phyloP scores from a whole-genome alignment of 2,797 vertebrate genomes.

The Hippoglossus hippoglossus region DNA sequence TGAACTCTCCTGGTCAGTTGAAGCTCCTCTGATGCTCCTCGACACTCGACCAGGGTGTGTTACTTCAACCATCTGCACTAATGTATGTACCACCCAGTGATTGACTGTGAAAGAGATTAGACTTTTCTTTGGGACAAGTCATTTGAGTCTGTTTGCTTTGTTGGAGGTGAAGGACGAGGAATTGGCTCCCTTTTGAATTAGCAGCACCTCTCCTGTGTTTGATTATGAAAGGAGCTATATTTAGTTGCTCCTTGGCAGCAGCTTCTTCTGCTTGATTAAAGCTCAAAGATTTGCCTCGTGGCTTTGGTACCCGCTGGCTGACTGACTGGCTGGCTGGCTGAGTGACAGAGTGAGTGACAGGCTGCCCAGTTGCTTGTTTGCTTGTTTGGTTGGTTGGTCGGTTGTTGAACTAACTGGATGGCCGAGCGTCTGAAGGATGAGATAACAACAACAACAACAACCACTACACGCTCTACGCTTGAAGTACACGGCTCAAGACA shows the following conservation, averaged over 20 bases:
- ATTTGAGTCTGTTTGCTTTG: neutral
- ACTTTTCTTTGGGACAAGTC: too few species aligned
- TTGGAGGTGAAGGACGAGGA: conserved; percentile 20
- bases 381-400: neutral
- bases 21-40: neutral
- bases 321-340: conserved; percentile 20
- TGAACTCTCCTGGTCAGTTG: neutral
- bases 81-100: neutral
- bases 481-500: too few species aligned
- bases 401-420: neutral
- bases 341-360: conserved; percentile 27
- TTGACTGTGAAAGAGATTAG: neutral
- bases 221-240: conserved; percentile 64
- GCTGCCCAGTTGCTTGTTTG: neutral
- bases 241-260: conserved; percentile 58
- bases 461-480: neutral
- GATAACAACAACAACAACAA: neutral
- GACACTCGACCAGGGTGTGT: neutral
- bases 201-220: conserved; percentile 49
- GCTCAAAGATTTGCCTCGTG: conserved; percentile 58
- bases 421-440: neutral
- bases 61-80: too few species aligned
- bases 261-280: conserved; percentile 72
- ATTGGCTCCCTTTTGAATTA: conserved; percentile 15
- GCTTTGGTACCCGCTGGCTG: conserved; percentile 37